Evolutionary conservation across 2,797 vertebrate genomes (phyloP).

Genomic region (Thalassophryne amazonica): DNA sequence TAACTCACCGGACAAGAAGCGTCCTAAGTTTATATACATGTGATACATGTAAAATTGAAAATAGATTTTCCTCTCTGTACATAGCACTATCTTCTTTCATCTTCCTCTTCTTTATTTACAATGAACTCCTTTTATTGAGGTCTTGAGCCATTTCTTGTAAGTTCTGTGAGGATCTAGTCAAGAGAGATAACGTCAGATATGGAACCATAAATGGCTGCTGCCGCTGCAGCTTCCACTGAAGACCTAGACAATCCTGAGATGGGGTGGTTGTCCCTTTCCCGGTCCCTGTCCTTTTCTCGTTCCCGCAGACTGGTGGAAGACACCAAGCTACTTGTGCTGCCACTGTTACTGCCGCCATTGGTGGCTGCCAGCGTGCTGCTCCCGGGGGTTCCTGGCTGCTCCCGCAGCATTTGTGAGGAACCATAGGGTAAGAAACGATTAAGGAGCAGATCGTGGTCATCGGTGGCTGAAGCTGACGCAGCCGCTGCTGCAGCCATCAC

Average conservation of each 20-base stretch:
- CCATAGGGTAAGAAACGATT: slow-evolving; percentile 93
- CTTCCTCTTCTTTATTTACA: slow-evolving; percentile 81
- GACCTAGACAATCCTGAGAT: slow-evolving; percentile 82
- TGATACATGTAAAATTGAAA: slow-evolving; percentile 99
- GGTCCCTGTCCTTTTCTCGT: slow-evolving; percentile 67
- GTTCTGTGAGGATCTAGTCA: slow-evolving; percentile 80
- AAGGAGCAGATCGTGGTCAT: slow-evolving; percentile 92
- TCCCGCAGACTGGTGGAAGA: slow-evolving; percentile 92
- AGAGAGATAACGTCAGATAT: slow-evolving; percentile 98
- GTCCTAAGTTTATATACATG: slow-evolving; percentile 99
- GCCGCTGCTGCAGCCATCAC: slow-evolving; percentile 93
- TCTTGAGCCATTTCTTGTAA: slow-evolving; percentile 43
- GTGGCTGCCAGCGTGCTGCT: slow-evolving; percentile 80
- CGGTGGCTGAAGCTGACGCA: slow-evolving; percentile 84
- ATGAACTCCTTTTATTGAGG: slow-evolving; percentile 67
- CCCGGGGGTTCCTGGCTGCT: slow-evolving; percentile 87
- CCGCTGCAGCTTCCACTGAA: slow-evolving; percentile 77
- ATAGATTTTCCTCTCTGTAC: slow-evolving; percentile 99
- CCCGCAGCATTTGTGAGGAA: slow-evolving; percentile 92
- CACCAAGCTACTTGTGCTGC: slow-evolving; percentile 95
- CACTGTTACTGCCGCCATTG: slow-evolving; percentile 87
- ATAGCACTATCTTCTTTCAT: slow-evolving; percentile 86
- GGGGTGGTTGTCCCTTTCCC: slow-evolving; percentile 83
- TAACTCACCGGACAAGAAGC: slow-evolving; percentile 88
- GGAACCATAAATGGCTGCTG: slow-evolving; percentile 93